phyloP scores from a whole-genome alignment of 2,113 vertebrate genomes.

The Hiodon alosoides region DNA sequence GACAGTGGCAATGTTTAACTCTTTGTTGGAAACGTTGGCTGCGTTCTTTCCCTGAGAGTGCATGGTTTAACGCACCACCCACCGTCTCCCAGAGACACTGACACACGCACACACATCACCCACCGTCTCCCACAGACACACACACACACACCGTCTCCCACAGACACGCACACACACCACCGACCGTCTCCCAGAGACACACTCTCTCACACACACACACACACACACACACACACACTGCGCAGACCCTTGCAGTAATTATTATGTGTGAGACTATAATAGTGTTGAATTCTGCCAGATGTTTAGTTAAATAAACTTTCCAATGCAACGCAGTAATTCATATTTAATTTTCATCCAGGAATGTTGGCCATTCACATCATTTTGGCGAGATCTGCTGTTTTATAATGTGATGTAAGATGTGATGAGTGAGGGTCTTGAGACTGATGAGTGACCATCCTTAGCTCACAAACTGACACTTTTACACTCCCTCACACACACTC shows the following conservation, averaged over 20 bases:
- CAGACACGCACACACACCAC: not conserved
- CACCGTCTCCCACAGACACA: not conserved
- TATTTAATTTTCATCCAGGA: not conserved
- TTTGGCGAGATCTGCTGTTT: too few relatives aligned
- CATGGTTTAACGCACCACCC: slow-evolving; percentile 5
- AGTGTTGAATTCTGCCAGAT: slow-evolving; percentile 36
- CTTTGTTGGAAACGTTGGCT: slow-evolving; percentile 75
- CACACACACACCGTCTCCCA: slow-evolving; percentile 17
- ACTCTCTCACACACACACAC: slow-evolving; percentile 16
- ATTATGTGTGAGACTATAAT: slow-evolving; percentile 8
- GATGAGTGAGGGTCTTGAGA: not conserved
- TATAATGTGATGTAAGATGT: too few relatives aligned
- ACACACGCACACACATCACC: not conserved
- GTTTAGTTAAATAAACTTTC: slow-evolving; percentile 26
- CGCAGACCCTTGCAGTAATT: slow-evolving; percentile 30
- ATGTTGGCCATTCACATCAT: not conserved
- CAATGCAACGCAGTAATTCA: not conserved
- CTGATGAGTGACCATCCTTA: not conserved
- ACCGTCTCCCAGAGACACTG: slow-evolving; percentile 5
- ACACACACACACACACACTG: slow-evolving; percentile 12
- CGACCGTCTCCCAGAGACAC: not conserved
- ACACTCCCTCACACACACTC: too few relatives aligned
- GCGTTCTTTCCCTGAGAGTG: slow-evolving; percentile 26
- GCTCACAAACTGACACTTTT: too few relatives aligned
- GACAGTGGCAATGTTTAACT: slow-evolving; percentile 95